Conservation (phyloP, 2,888 invertebrate species). For the Dryomyza anilis region DNA sequence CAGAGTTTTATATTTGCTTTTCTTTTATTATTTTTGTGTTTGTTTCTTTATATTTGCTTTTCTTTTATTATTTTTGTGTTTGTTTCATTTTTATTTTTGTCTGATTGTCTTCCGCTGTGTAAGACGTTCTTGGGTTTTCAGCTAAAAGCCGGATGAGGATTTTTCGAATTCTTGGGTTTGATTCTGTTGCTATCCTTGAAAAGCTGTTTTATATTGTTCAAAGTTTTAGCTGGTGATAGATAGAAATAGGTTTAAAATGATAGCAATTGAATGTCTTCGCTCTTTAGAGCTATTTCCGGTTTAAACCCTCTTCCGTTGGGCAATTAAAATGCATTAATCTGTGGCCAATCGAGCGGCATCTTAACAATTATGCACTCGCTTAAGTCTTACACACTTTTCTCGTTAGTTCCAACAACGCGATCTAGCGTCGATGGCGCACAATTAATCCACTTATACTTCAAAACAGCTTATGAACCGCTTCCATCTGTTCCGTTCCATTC, state of each 20-base stretch:
- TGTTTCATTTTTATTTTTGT: not conserved
- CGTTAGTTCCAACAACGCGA: not conserved
- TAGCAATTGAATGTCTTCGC: too few species aligned
- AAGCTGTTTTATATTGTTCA: too few species aligned
- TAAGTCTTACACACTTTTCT: not conserved
- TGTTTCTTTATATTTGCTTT: not conserved
- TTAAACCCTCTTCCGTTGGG: too few species aligned
- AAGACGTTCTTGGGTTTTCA: not conserved
- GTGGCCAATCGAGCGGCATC: too few species aligned
- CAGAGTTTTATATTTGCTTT: too few species aligned
- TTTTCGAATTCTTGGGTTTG: not conserved
- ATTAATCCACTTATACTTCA: constrained; percentile 11
- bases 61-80: not conserved
- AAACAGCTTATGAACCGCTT: not conserved
- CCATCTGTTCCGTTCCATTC: too few species aligned
- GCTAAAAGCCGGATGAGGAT: not conserved
- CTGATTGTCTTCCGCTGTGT: constrained; percentile 6
- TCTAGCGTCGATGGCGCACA: not conserved
- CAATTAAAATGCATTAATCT: too few species aligned
- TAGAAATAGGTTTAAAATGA: too few species aligned
- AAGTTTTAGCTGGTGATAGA: too few species aligned
- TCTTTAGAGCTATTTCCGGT: too few species aligned
- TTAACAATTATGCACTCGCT: too few species aligned
- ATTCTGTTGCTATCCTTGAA: not conserved
- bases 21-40: not conserved